Conservation (phyloP, 2,113 vertebrate genomes). For the Ondatra zibethicus region DNA sequence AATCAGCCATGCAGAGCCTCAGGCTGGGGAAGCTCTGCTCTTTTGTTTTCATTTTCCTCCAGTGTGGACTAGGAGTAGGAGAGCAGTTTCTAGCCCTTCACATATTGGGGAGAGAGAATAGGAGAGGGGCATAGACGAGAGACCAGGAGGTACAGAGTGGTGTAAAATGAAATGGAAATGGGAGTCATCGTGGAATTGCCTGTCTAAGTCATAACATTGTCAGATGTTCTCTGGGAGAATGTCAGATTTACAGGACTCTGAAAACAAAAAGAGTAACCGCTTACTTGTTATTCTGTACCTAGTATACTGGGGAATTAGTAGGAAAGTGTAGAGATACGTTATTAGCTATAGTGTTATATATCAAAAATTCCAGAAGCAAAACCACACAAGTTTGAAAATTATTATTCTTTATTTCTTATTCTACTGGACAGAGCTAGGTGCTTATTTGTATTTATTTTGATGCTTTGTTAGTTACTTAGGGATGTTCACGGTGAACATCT, state of each 20-base stretch:
- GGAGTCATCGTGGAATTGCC: not conserved
- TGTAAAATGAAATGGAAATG: not conserved
- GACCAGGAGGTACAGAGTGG: not conserved
- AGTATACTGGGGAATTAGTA: not conserved
- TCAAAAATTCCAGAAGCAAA: not conserved
- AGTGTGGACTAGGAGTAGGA: not conserved
- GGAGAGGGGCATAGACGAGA: not conserved
- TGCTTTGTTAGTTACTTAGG: not conserved
- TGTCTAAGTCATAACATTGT: not conserved
- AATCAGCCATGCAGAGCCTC: slow-evolving; percentile 69
- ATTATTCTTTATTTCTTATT: slow-evolving; percentile 12
- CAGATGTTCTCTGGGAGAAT: not conserved
- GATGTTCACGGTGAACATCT: not conserved
- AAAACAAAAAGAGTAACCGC: not conserved
- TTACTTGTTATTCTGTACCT: not conserved
- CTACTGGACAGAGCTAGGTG: not conserved
- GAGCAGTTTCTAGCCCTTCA: not conserved
- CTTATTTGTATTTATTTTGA: not conserved
- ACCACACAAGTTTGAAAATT: not conserved
- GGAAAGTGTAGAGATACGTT: not conserved
- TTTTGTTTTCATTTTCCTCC: slow-evolving; percentile 69
- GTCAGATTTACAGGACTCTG: not conserved
- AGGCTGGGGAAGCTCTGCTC: slow-evolving; percentile 4
- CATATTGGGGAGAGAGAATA: not conserved
- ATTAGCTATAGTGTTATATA: not conserved